Base-by-base conservation (phyloP, 1,140 invertebrate species). In the Periplaneta americana region DNA sequence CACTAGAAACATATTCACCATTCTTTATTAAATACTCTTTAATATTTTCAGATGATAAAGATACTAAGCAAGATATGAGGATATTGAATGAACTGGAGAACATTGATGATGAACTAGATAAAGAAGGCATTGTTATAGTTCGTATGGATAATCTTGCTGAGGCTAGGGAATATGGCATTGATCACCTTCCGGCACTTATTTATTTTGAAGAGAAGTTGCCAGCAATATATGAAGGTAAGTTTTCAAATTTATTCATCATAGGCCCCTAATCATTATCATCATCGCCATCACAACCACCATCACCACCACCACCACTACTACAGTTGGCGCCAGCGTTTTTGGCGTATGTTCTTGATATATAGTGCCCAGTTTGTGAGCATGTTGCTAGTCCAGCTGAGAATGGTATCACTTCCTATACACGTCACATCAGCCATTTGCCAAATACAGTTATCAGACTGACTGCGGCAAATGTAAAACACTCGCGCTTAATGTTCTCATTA, bases 151-250 rank as follows among this genome's bases (percentile, higher is more conserved):
- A 96, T 85, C 93, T 95, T 80, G 94, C 92, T 18, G 96, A 97
- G 89, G 96, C 96, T 15, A 97, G 96, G 87, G 95, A 97, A 88
- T 98, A 94, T 84, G 96, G 96, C 74, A 96, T 98, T 75, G 96
- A 97, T 86, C 94, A 96, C 87, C 89, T 98, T 10, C 96, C 97
- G 4, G 94, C 94, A 1, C 88, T 98, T 8, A 92, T 98, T 18
- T 98, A 98, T 86, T 98, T 98, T 85, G 96, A 98, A 88, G 94
- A 96, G 83, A 96, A 97, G 86, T 97, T 98, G 83, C 96, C 96
- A 8, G 95, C 95, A 11, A 91, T 98, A 74, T 98, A 97, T 86
- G 96, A 97, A 90, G 96, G 90, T 89, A 85, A 79, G 48, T 31
- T 33, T 18, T 35, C 33, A 78, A 81, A 48, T 22, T 6, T 57